Conservation (phyloP, 1,140 invertebrate species). For the Carposina sasakii region DNA sequence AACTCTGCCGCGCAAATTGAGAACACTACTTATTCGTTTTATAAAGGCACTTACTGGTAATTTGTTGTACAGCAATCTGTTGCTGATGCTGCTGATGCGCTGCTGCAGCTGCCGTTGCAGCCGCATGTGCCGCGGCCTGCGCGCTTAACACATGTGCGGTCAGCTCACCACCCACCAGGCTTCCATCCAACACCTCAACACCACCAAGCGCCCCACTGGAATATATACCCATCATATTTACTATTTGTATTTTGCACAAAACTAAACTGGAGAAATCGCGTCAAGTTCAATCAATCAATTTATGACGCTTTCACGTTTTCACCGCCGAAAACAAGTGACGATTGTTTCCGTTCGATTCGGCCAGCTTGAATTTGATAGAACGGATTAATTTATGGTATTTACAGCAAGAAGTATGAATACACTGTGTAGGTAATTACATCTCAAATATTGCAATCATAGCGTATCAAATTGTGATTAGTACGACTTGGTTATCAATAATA, state of each 20-base stretch:
- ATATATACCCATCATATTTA: conserved; percentile 63
- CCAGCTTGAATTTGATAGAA: not conserved
- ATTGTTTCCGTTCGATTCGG: not conserved
- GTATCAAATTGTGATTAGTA: no score
- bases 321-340: not conserved
- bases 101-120: conserved; percentile 43
- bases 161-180: conserved; percentile 58
- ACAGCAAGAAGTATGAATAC: not conserved
- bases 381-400: not conserved
- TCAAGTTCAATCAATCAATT: no score
- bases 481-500: no score
- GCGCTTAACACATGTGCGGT: conserved; percentile 58
- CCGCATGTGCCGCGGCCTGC: conserved; percentile 59
- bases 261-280: no score
- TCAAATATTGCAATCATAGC: conserved; percentile 33
- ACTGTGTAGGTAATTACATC: conserved; percentile 29
- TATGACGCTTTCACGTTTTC: no score
- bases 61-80: conserved; percentile 58
- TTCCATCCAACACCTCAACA: conserved; percentile 58
- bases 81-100: conserved; percentile 52
- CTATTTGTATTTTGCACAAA: no score
- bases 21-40: not conserved
- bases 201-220: conserved; percentile 60
- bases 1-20: no score
- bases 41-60: conserved; percentile 40